These are phyloP conservation scores for Fratercula arctica DNA, from an alignment of 2,797 vertebrate genomes.

Conservation along the genomic window DNA sequence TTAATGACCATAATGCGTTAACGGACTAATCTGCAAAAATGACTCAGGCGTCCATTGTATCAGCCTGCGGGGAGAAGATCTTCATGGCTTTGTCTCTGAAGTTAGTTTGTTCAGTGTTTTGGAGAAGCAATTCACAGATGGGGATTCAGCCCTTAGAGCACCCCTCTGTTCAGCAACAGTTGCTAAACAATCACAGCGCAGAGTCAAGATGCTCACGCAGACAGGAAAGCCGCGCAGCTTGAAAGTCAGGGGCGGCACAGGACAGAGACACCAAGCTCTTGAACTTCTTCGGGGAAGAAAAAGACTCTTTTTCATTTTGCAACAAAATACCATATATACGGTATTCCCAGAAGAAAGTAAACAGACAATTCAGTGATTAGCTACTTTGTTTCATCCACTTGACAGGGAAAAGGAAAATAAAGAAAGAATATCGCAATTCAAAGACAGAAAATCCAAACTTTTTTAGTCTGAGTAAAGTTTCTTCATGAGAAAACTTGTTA, in stretches of 20 bases:
- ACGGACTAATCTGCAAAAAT: background rate
- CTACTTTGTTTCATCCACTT: background rate
- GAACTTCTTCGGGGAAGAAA: background rate
- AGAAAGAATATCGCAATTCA: background rate
- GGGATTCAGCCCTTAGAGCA: background rate
- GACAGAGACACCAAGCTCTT: background rate
- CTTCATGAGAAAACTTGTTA: background rate
- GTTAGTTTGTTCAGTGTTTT: background rate
- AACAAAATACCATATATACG: background rate
- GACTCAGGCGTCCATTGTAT: background rate
- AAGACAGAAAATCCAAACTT: background rate
- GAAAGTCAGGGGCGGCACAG: background rate
- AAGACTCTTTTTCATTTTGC: background rate
- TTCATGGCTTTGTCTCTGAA: background rate
- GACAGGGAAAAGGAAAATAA: background rate
- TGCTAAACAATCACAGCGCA: fast-evolving
- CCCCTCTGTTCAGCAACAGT: background rate
- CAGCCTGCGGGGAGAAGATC: background rate
- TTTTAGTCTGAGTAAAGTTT: background rate
- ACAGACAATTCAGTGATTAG: background rate
- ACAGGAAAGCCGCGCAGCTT: background rate
- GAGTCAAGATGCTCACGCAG: background rate
- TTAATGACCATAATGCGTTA: background rate
- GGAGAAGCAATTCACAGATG: background rate
- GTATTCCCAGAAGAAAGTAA: background rate